Base-by-base conservation (phyloP, 2,113 vertebrate genomes). In the Ploceus nigricollis region DNA sequence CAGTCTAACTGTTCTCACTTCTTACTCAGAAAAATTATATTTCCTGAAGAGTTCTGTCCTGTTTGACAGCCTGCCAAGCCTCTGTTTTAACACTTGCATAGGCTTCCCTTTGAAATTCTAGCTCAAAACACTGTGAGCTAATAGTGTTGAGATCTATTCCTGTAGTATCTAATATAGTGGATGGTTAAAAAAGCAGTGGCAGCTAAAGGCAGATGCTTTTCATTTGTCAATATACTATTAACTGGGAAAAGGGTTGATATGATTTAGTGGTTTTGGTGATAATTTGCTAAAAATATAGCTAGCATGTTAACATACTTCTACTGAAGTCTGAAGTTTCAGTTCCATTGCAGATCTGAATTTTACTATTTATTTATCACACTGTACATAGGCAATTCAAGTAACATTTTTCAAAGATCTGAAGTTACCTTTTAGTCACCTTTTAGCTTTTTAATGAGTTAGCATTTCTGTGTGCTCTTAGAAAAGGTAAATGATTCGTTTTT, bases 361-460 rank as follows among this genome's bases (percentile, higher is more conserved):
- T 60, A 23, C 63, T 89, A 2, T 51, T 80, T 87, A 4, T 54
- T 82, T 45, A 40, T 84, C 30, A 25, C 15, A 13, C 17, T 76
- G 3, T 64, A 23, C 1, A 0, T 20, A 31, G 0, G 3, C 15
- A 80, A 28, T 69, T 72, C 2, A 3, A 27, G 31, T 76, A 69
- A 61, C 2, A 1, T 61, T 90, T 95, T 90, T 63, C 30, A 40
- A 57, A 90, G 37, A 25, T 72, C 16, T 50, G 54, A 83, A 86
- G 33, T 92, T 35, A 21, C 31, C 39, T 86, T 90, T 51, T 20
- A 80, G 33, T 88, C 33, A 23, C 31, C 33, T 86, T 91, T 56
- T 25, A 20, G 15, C 1, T 87, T 88, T 86, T 89, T 39, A 61
- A 10, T 73, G 40, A 44, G 10, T 40, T 77, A 69, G 11, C 20